These are phyloP conservation scores for Acleris literana DNA, from an alignment of 2,888 invertebrate genomes.

Conservation along the genomic window DNA sequence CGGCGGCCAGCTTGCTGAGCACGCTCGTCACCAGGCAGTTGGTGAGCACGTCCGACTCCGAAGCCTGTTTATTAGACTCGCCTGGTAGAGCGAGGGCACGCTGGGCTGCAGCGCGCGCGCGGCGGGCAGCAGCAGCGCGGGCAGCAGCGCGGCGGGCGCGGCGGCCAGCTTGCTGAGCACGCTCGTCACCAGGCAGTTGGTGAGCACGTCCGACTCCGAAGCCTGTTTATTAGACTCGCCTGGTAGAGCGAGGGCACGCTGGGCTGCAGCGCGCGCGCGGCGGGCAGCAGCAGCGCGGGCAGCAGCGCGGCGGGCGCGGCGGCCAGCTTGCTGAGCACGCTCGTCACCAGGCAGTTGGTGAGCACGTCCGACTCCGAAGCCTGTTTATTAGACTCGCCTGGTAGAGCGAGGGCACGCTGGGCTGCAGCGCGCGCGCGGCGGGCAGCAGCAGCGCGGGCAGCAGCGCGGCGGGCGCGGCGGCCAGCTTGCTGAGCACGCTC, in stretches of 20 bases:
- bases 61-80: no score
- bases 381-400: no score
- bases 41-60: slow-evolving; percentile 91
- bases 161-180: slow-evolving; percentile 93
- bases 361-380: slow-evolving; percentile 92
- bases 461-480: slow-evolving; percentile 94
- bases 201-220: slow-evolving; percentile 91
- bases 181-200: slow-evolving; percentile 94
- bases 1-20: slow-evolving; percentile 92
- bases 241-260: slow-evolving; percentile 95
- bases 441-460: slow-evolving; percentile 94
- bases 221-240: no score
- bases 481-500: slow-evolving; percentile 92
- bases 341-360: slow-evolving; percentile 94
- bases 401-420: slow-evolving; percentile 94
- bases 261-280: slow-evolving; percentile 91
- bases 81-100: slow-evolving; percentile 94
- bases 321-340: slow-evolving; percentile 92
- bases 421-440: slow-evolving; percentile 91
- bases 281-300: slow-evolving; percentile 93
- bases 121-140: slow-evolving; percentile 94
- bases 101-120: slow-evolving; percentile 92
- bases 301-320: slow-evolving; percentile 95
- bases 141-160: slow-evolving; percentile 94
- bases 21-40: slow-evolving; percentile 95